A percentile compares a stretch with the other conserved stretches of the same genome.
phyloP scores from a whole-genome alignment of 1,140 invertebrate genomes.

The Leptonema lineaticorne region DNA sequence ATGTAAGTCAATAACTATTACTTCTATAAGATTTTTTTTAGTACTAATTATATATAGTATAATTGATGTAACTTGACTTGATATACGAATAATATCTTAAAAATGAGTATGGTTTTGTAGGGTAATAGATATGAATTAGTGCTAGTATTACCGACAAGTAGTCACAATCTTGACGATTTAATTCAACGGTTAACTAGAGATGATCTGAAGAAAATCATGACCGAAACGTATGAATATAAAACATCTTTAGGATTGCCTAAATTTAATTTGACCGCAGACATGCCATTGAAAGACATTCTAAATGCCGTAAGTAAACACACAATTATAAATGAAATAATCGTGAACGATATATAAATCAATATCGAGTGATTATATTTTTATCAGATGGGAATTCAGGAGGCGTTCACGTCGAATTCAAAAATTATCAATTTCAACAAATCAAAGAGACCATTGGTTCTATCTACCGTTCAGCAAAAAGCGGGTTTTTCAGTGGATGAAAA shows the following conservation, averaged over 20 bases:
- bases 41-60: no score
- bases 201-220: constrained; percentile 54
- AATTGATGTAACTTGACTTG: no score
- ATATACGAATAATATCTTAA: no score
- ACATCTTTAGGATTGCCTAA: constrained; percentile 64
- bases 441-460: constrained; percentile 52
- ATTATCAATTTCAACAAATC: constrained; percentile 47
- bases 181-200: constrained; percentile 54
- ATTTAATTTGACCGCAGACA: constrained; percentile 63
- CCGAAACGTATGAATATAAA: constrained; percentile 51
- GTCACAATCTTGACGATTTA: constrained; percentile 44
- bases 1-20: constrained; percentile 51
- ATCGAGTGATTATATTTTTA: constrained; percentile 40
- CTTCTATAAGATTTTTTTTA: background rate
- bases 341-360: constrained; percentile 54
- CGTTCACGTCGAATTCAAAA: constrained; percentile 63
- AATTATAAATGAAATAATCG: background rate
- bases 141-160: constrained; percentile 58
- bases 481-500: constrained; percentile 71
- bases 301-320: constrained; percentile 11
- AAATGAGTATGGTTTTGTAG: constrained; percentile 46
- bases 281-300: constrained; percentile 57
- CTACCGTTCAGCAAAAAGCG: constrained; percentile 67
- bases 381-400: constrained; percentile 63
- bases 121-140: constrained; percentile 60